phyloP scores from a whole-genome alignment of 1,140 invertebrate species.

The Drosophila suzukii region DNA sequence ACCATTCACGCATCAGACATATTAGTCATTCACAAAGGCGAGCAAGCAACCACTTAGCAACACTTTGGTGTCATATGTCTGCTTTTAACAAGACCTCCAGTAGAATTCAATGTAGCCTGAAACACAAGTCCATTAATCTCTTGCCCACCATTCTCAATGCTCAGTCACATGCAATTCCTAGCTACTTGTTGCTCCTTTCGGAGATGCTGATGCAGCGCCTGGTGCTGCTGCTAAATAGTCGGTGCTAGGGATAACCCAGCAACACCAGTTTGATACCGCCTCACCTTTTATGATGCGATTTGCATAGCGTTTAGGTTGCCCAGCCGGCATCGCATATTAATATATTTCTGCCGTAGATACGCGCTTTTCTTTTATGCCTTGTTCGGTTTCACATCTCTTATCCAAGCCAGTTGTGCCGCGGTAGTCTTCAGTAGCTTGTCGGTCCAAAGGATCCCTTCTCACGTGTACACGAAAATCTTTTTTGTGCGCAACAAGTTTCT shows the following conservation, averaged over 20 bases:
- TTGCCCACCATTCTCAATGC: slow-evolving; percentile 1
- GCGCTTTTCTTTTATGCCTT: slow-evolving; percentile 71
- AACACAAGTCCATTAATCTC: slow-evolving; percentile 60
- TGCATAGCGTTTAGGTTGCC: slow-evolving; percentile 74
- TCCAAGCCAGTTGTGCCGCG: slow-evolving; percentile 30
- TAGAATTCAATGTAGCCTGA: slow-evolving; percentile 50
- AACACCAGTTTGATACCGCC: slow-evolving; percentile 13
- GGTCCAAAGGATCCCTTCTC: slow-evolving; percentile 45
- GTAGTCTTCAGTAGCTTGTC: slow-evolving; percentile 58
- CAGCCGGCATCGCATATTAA: slow-evolving; percentile 49
- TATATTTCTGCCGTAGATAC: slow-evolving; percentile 50
- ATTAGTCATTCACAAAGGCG: slow-evolving; percentile 25
- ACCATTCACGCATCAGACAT: neutral
- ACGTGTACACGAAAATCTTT: slow-evolving; percentile 83
- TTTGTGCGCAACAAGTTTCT: slow-evolving; percentile 82
- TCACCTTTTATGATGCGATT: slow-evolving; percentile 71
- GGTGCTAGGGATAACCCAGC: slow-evolving; percentile 16
- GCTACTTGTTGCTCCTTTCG: slow-evolving; percentile 66
- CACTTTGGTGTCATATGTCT: slow-evolving; percentile 32
- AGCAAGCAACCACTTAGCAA: slow-evolving; percentile 13
- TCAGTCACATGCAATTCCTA: slow-evolving; percentile 43
- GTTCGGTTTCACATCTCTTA: slow-evolving; percentile 70
- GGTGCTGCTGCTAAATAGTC: neutral
- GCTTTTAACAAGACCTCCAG: slow-evolving; percentile 50
- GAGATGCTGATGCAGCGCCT: neutral